Base-by-base conservation (phyloP, 2,797 vertebrate species). In the Apodemus agrarius region DNA sequence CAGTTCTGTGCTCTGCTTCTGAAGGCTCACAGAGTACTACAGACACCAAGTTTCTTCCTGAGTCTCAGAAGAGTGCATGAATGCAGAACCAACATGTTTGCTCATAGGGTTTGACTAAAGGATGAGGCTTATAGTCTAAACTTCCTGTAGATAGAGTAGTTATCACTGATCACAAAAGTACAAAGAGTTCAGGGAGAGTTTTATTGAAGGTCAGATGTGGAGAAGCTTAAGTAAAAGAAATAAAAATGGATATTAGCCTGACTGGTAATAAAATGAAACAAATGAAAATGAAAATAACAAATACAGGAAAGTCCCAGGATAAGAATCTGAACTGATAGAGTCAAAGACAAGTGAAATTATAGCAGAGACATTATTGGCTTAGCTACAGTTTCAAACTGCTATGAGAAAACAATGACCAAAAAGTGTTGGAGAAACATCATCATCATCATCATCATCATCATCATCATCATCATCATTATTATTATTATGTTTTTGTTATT, bases 1-100 rank as follows among this genome's bases (percentile, higher is more conserved):
- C 72, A 81, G 31, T 81, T 97, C 72, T 94, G 74, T 31, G 40
- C 19, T 49, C 89, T 88, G 34, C 34, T 80, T 86, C 75, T 3
- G 10, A 88, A 43, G 52, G 34, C 37, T 40, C 2, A 75, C 82
- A 91, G 22, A 31, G 29, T 91, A 81, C 63, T 54, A n/a, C 4
- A 84, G 37, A 59, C 89, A 59, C 87, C 46, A 91, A 83, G 65
- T 76, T 87, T 93, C 80, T 87, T 87, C 13, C 31, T 9, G 5
- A 85, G 49, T 89, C 85, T 89, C 5, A 91, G 34, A 94, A 89
- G 93, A 16, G 78, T 24, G 79, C 31, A 57, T 31, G 24, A 87
- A 74, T 22, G 22, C n/a, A 91, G 5, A 37, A 0, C 0, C 22
- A 74, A 34, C 14, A 54, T 8, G 13, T 46, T 69, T 65, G 7